Conservation (phyloP, 2,888 invertebrate species). For the Orchesella flavescens region DNA sequence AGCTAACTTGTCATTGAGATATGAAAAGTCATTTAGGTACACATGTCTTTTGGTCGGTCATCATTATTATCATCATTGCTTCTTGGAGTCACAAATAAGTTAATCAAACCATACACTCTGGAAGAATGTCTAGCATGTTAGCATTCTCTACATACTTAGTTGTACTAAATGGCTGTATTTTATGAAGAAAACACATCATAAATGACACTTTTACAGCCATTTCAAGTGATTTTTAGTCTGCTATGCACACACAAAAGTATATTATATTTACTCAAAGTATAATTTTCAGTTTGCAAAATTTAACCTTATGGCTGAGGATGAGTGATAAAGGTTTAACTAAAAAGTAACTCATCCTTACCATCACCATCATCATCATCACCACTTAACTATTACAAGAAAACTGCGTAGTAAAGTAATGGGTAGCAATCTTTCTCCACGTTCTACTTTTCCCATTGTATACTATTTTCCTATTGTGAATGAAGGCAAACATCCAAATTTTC, state of each 20-base stretch:
- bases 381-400: neutral
- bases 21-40: neutral
- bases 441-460: neutral
- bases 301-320: no score
- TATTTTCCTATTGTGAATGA: neutral
- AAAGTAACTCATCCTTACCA: conserved; percentile 19
- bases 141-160: conserved; percentile 13
- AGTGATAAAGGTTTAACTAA: no score
- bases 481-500: conserved; percentile 58
- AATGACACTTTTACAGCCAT: conserved; percentile 55
- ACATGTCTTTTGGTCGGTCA: neutral
- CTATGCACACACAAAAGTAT: no score
- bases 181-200: conserved; percentile 33
- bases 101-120: neutral
- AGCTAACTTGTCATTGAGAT: neutral
- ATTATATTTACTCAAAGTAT: no score
- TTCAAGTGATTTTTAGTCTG: no score
- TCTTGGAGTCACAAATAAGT: neutral
- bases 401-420: no score
- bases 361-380: neutral
- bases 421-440: neutral
- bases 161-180: neutral
- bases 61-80: neutral
- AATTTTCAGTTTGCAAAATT: no score
- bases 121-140: neutral